Evolutionary conservation across 2,113 vertebrate genomes (phyloP).

Genomic region (Pollachius pollachius): DNA sequence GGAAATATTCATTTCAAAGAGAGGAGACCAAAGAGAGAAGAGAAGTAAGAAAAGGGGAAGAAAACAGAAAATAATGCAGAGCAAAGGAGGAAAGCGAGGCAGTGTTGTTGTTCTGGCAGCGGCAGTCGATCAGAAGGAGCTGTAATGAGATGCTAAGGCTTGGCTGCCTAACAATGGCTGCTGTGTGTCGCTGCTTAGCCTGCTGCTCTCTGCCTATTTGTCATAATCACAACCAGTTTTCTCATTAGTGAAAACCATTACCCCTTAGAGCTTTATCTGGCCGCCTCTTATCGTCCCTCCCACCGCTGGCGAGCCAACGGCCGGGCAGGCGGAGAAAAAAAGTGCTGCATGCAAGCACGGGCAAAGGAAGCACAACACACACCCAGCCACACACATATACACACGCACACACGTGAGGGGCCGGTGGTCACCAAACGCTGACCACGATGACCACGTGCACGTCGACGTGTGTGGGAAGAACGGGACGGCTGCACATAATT

Average conservation of each 20-base stretch:
- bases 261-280: conserved; percentile 86
- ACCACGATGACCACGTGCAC: no score
- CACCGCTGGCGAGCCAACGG: neutral
- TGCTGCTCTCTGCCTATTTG: conserved; percentile 90
- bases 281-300: conserved; percentile 66
- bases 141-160: conserved; percentile 92
- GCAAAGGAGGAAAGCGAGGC: conserved; percentile 67
- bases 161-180: conserved; percentile 83
- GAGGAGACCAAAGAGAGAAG: no score
- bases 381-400: neutral
- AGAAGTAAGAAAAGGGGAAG: no score
- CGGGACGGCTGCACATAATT: no score
- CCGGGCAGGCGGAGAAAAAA: conserved; percentile 1
- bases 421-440: no score
- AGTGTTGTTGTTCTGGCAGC: conserved; percentile 52
- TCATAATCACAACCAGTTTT: conserved; percentile 95
- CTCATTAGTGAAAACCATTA: conserved; percentile 98
- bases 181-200: conserved; percentile 95
- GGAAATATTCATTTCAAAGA: no score
- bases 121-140: conserved; percentile 78
- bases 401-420: neutral
- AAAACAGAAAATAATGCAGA: neutral
- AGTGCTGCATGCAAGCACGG: neutral
- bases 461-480: no score
- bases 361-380: neutral